Evolutionary conservation across 2,888 invertebrate genomes (phyloP).

Genomic region (Furcula furcula): DNA sequence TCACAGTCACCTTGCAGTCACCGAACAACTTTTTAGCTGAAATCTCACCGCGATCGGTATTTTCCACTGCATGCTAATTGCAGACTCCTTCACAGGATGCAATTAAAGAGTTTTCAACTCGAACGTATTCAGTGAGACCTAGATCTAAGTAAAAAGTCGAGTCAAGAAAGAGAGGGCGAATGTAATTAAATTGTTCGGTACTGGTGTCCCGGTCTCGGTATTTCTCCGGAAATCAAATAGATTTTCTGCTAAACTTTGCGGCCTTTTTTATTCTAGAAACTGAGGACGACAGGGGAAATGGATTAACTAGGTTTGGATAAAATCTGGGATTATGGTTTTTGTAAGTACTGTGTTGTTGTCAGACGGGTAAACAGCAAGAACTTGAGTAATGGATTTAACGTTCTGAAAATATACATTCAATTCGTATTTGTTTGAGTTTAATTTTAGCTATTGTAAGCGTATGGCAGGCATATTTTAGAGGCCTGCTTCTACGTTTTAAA

Average conservation of each 20-base stretch:
- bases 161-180: conserved; percentile 54
- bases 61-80: conserved; percentile 59
- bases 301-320: conserved; percentile 29
- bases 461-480: too few species aligned
- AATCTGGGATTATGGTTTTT: conserved; percentile 22
- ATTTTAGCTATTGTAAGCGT: too few species aligned
- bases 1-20: not conserved
- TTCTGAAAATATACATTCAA: too few species aligned
- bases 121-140: conserved; percentile 42
- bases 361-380: conserved; percentile 2
- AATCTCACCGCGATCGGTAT: conserved; percentile 39
- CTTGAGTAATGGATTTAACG: not conserved
- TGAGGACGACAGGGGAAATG: conserved; percentile 31
- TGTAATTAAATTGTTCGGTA: conserved; percentile 71
- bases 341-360: conserved; percentile 17
- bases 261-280: conserved; percentile 35
- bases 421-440: too few species aligned
- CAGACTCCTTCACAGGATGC: conserved; percentile 53
- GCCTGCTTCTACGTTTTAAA: too few species aligned
- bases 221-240: conserved; percentile 55
- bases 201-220: conserved; percentile 44
- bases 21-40: conserved; percentile 38
- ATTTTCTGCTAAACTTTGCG: conserved; percentile 50
- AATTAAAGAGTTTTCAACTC: conserved; percentile 64
- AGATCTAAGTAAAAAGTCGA: conserved; percentile 45